Base-by-base conservation (phyloP, 2,797 vertebrate genomes). In the Cygnus olor region DNA sequence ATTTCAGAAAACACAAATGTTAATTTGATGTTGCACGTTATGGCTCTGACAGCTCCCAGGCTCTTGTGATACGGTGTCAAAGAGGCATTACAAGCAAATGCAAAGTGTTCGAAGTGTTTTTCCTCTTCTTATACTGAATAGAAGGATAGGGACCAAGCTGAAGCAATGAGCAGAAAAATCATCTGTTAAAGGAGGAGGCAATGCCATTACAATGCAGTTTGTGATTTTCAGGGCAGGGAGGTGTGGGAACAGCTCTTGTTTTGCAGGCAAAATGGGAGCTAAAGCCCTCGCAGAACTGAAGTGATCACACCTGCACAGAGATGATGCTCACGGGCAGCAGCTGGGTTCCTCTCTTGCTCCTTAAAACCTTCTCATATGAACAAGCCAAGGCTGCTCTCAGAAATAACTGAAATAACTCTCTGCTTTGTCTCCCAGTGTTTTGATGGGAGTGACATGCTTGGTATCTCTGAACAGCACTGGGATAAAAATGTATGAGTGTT, bases 21-120 rank as follows among this genome's bases (percentile, higher is more conserved):
- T 97, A 94, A 83, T 97, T 88, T 95, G 94, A 94, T 10, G 18
- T 74, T 77, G 82, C 76, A 85, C 61, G 15, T 96, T 93, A 83
- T 25, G 87, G 87, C 69, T 93, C 89, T 95, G 97, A 96, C 95
- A 97, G 95, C 85, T 96, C 89, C 83, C 49, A 74, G 85, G 89
- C 85, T 72, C 65, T 90, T 87, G 60, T 30, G 78, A 94, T 96
- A 93, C 13, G 42, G 79, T 66, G 89, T 71, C 95, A 96, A 71
- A 94, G 88, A 91, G 57, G 82, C 82, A 89, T 71, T 74, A 71
- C 0, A 4, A 78, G 47, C 56, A 80, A 78, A 66, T 15, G 44
- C 42, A 38, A 58, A 69, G 57, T 7, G 61, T 73, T 92, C 34
- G 38, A 54, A 69, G 60, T 6, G 61, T 73, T 94, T 77, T 64